Evolutionary conservation across 2,797 vertebrate species (phyloP).

Genomic region (Synaphobranchus kaupii): DNA sequence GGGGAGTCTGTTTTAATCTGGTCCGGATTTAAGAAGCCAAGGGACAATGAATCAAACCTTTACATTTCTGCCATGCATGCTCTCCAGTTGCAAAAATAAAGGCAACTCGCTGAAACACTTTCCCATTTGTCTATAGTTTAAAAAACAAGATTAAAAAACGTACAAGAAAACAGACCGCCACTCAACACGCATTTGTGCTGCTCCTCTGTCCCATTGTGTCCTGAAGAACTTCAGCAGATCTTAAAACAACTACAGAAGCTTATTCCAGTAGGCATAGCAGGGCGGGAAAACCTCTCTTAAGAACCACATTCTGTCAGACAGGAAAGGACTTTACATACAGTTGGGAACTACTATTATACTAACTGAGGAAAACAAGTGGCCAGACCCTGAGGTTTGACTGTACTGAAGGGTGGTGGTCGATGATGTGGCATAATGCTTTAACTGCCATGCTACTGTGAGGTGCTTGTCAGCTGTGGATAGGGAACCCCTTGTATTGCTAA

Average conservation of each 20-base stretch:
- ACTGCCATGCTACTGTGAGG: neutral
- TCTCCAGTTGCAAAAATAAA: slow-evolving; percentile 56
- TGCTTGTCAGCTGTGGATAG: neutral
- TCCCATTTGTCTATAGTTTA: slow-evolving; percentile 19
- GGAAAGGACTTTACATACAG: neutral
- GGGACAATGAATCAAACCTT: slow-evolving; percentile 62
- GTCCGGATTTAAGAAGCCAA: slow-evolving; percentile 65
- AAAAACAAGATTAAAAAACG: slow-evolving; percentile 9
- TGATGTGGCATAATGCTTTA: neutral
- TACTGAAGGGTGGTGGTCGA: neutral
- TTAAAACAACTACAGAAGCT: neutral
- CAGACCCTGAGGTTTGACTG: neutral
- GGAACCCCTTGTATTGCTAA: neutral
- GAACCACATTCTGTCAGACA: neutral
- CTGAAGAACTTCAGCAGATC: neutral
- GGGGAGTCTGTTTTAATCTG: slow-evolving; percentile 74
- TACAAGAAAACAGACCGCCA: neutral
- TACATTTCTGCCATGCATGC: slow-evolving; percentile 52
- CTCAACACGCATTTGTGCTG: neutral
- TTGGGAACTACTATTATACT: neutral
- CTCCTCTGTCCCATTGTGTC: neutral
- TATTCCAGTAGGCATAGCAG: neutral
- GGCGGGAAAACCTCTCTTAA: neutral
- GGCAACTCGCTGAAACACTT: slow-evolving; percentile 50
- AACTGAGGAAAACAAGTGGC: neutral